phyloP scores from a whole-genome alignment of 2,113 vertebrate species.

The Pristiophorus japonicus region DNA sequence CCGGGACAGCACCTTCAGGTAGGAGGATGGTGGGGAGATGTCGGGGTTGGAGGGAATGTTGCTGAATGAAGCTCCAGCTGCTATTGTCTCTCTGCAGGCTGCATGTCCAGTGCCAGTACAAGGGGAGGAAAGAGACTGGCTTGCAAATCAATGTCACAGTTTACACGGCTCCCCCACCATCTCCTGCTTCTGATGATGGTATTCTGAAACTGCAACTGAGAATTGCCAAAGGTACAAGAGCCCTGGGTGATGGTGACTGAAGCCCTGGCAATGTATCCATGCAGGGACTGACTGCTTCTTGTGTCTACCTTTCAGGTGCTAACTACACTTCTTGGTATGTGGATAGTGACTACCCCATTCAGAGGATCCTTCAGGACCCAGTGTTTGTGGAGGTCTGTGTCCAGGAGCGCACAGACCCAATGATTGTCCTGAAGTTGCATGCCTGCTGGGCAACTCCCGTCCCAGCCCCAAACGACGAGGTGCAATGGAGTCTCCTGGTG shows the following conservation, averaged over 20 bases:
- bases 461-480: slow-evolving; percentile 41
- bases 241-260: background rate
- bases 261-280: background rate
- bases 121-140: slow-evolving; percentile 42
- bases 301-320: slow-evolving; percentile 46
- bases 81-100: slow-evolving; percentile 45
- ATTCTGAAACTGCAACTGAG: slow-evolving; percentile 50
- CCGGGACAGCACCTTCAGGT: slow-evolving; percentile 45
- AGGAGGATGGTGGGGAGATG: background rate
- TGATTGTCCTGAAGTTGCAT: slow-evolving; percentile 63
- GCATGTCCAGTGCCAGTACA: slow-evolving; percentile 50
- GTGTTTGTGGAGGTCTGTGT: slow-evolving; percentile 67
- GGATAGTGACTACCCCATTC: slow-evolving; percentile 49
- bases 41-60: background rate
- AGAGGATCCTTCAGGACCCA: slow-evolving; percentile 59
- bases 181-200: slow-evolving; percentile 40
- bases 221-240: slow-evolving; percentile 48
- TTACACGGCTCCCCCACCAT: background rate
- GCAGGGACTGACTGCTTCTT: background rate
- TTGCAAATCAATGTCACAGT: slow-evolving; percentile 48
- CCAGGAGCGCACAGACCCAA: slow-evolving; percentile 60
- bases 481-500: slow-evolving; percentile 65
- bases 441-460: slow-evolving; percentile 65
- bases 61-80: background rate
- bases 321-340: slow-evolving; percentile 54